Evolutionary conservation across 2,113 vertebrate species (phyloP).

Genomic region (Taxidea taxus): DNA sequence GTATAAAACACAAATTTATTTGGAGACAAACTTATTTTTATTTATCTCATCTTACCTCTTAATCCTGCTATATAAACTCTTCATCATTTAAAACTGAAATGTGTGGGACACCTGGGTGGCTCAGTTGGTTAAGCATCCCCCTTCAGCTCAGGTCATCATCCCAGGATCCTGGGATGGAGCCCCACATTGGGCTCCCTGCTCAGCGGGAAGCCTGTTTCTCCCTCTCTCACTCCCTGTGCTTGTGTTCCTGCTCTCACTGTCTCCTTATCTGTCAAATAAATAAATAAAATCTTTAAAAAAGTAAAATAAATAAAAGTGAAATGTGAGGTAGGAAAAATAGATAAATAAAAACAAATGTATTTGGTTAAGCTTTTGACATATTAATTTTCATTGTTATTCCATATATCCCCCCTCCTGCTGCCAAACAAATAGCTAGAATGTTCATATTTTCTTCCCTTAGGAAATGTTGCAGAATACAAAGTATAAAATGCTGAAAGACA

Average conservation of each 20-base stretch:
- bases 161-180: too few relatives aligned
- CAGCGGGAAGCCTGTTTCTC: too few relatives aligned
- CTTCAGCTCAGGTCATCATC: too few relatives aligned
- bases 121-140: too few relatives aligned
- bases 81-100: background rate
- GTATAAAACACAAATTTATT: background rate
- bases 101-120: too few relatives aligned
- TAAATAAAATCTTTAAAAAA: too few relatives aligned
- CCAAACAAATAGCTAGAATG: background rate
- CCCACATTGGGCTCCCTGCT: too few relatives aligned
- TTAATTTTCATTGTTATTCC: background rate
- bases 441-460: background rate
- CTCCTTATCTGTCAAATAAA: too few relatives aligned
- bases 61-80: background rate
- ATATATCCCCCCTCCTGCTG: background rate
- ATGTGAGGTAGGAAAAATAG: background rate
- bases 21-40: background rate
- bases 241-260: too few relatives aligned
- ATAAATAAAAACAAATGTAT: background rate
- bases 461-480: background rate
- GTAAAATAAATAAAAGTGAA: background rate
- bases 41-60: background rate
- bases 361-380: background rate
- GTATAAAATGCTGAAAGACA: background rate
- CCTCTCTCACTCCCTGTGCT: too few relatives aligned